phyloP scores from a whole-genome alignment of 2,888 invertebrate genomes.

The Pilophorus perplexus region DNA sequence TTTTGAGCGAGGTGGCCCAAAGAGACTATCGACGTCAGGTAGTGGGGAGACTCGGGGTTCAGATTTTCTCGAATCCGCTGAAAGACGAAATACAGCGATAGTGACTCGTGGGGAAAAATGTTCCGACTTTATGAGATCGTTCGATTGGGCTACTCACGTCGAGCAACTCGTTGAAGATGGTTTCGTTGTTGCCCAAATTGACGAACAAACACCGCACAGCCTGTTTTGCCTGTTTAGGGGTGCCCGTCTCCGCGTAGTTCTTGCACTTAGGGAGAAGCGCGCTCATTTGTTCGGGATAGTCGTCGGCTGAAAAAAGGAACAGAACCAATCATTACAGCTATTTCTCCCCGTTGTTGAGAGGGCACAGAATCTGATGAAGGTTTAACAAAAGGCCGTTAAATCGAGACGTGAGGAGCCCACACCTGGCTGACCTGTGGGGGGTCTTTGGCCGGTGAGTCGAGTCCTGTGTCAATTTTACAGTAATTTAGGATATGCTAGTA shows the following conservation, averaged over 20 bases:
- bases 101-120: not conserved
- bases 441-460: too few species aligned
- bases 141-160: too few species aligned
- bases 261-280: constrained; percentile 82
- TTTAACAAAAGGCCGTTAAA: too few species aligned
- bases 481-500: too few species aligned
- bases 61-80: constrained; percentile 69
- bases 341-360: too few species aligned
- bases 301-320: constrained; percentile 58
- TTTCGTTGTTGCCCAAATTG: constrained; percentile 70
- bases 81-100: constrained; percentile 45
- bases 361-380: too few species aligned
- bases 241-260: constrained; percentile 82
- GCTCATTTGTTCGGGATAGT: constrained; percentile 72
- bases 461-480: too few species aligned
- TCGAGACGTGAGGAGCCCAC: too few species aligned
- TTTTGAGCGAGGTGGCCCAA: constrained; percentile 92
- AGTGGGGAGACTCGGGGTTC: constrained; percentile 71
- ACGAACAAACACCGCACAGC: constrained; percentile 89
- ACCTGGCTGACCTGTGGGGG: too few species aligned
- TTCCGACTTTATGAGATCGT: not conserved
- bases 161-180: constrained; percentile 78
- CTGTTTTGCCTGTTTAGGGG: constrained; percentile 94
- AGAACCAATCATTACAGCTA: not conserved
- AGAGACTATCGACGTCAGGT: constrained; percentile 90